These are phyloP conservation scores for Myathropa florea DNA, from an alignment of 2,888 invertebrate genomes.

Conservation along the genomic window DNA sequence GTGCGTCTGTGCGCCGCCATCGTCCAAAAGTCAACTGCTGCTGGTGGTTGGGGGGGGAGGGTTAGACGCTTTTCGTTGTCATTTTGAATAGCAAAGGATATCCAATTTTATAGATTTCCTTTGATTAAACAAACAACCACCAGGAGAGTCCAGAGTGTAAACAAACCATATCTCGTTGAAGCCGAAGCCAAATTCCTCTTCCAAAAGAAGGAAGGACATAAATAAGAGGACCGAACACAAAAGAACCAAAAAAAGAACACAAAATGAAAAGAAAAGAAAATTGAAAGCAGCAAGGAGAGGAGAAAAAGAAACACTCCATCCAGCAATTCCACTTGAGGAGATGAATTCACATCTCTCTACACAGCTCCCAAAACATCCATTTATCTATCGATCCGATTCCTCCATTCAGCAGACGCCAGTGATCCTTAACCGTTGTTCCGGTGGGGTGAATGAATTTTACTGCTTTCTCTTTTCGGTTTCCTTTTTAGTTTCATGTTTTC, in stretches of 20 bases:
- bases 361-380: slow-evolving; percentile 50
- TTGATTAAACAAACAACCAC: slow-evolving; percentile 58
- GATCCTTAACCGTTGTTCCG: slow-evolving; percentile 41
- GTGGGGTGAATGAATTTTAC: slow-evolving; percentile 58
- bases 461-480: slow-evolving; percentile 22
- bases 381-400: slow-evolving; percentile 63
- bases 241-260: neutral
- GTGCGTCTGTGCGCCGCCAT: neutral
- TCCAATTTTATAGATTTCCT: slow-evolving; percentile 57
- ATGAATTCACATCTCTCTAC: slow-evolving; percentile 39
- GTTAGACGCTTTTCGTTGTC: neutral
- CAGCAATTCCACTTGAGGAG: slow-evolving; percentile 9
- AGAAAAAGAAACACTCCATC: neutral
- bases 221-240: slow-evolving; percentile 11
- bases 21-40: slow-evolving; percentile 17
- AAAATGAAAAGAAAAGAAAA: slow-evolving; percentile 13
- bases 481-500: neutral
- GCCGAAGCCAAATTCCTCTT: slow-evolving; percentile 1
- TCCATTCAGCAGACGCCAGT: slow-evolving; percentile 22
- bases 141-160: slow-evolving; percentile 45
- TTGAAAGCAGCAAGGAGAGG: too few relatives aligned
- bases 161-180: slow-evolving; percentile 34
- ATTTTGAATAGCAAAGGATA: slow-evolving; percentile 27
- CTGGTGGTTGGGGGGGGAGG: neutral
- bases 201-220: slow-evolving; percentile 24